Evolutionary conservation across 2,797 vertebrate genomes (phyloP).

Genomic region (Pristis pectinata): DNA sequence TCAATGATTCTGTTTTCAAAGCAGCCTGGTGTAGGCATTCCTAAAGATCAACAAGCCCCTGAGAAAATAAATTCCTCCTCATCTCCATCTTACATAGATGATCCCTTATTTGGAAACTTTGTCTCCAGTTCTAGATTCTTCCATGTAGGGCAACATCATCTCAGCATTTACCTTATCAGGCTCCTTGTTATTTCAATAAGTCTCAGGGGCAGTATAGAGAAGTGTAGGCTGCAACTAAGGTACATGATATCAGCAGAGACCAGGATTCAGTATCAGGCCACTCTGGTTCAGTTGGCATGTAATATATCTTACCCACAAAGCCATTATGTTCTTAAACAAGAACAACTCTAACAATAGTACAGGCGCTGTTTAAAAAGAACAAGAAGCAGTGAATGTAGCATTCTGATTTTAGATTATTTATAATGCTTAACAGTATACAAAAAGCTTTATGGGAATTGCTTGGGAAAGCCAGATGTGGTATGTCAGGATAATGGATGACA

Average conservation of each 20-base stretch:
- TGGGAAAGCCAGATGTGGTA: constrained; percentile 24
- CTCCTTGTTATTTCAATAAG: too few relatives aligned
- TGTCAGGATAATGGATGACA: constrained; percentile 35
- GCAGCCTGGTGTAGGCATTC: too few relatives aligned
- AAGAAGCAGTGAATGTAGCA: neutral
- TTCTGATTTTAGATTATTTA: neutral
- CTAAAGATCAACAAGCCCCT: too few relatives aligned
- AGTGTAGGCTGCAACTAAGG: neutral
- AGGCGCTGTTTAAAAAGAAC: neutral
- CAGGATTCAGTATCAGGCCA: neutral
- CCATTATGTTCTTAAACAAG: neutral
- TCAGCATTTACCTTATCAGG: too few relatives aligned
- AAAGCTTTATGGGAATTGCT: neutral
- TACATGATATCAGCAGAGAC: neutral
- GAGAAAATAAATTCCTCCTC: too few relatives aligned
- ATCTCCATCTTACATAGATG: too few relatives aligned
- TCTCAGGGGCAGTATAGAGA: neutral
- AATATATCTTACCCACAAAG: neutral
- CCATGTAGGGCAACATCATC: too few relatives aligned
- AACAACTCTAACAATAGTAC: neutral
- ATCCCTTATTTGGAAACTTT: too few relatives aligned
- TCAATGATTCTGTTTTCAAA: too few relatives aligned
- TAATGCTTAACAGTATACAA: neutral
- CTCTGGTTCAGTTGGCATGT: neutral
- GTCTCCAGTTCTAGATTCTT: too few relatives aligned